A percentile compares a stretch with the other conserved stretches of the same genome.
These are phyloP conservation scores for Eulemur mongoz DNA, from an alignment of 2,797 vertebrate genomes.

Conservation along the genomic window DNA sequence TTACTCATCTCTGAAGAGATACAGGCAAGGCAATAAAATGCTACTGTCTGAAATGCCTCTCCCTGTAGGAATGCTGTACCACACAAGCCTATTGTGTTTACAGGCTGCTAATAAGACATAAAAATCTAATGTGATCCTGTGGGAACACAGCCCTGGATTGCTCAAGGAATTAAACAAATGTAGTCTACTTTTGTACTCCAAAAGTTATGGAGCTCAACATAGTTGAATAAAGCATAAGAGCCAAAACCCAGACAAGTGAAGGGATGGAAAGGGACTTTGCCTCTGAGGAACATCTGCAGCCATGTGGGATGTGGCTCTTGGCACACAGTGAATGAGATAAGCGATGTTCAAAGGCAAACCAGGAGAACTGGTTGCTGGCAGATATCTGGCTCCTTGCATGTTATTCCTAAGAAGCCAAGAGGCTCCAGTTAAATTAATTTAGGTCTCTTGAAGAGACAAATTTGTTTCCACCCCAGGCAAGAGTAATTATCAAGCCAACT, in stretches of 20 bases:
- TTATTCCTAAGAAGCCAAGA: constrained; percentile 45
- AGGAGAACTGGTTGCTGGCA: background rate
- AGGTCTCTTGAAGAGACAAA: constrained; percentile 36
- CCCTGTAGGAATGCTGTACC: constrained; percentile 19
- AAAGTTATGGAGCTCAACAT: background rate
- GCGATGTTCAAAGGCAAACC: background rate
- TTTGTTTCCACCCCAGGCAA: constrained; percentile 27
- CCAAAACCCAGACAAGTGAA: background rate
- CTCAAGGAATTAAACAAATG: constrained; percentile 47
- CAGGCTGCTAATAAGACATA: constrained; percentile 57
- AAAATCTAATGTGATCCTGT: constrained; percentile 52
- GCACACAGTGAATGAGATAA: background rate
- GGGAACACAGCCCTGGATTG: constrained; percentile 42
- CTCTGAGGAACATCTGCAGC: background rate
- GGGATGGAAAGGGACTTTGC: background rate
- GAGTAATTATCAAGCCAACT: background rate
- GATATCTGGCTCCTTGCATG: background rate
- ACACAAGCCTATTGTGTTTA: constrained; percentile 49
- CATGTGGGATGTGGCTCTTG: background rate
- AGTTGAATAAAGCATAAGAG: constrained; percentile 37
- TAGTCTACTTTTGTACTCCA: constrained; percentile 41
- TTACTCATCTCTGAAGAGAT: constrained; percentile 48
- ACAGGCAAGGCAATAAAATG: constrained; percentile 52
- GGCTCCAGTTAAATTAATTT: constrained; percentile 28
- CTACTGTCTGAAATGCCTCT: constrained; percentile 38